Evolutionary conservation across 1,140 invertebrate genomes (phyloP).

Genomic region (Branchinecta lynchi): DNA sequence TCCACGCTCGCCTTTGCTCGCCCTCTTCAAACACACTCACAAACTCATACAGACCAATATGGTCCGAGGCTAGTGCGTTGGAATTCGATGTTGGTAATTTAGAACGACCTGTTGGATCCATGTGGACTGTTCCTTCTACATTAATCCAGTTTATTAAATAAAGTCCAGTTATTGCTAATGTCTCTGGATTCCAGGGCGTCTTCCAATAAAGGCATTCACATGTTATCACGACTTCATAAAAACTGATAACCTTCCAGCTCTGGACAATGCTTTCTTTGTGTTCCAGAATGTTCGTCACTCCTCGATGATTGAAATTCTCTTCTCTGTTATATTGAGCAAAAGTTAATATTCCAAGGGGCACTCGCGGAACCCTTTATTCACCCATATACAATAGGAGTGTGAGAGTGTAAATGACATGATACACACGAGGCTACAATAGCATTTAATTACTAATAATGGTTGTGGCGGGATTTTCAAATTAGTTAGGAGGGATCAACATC

Average conservation of each 20-base stretch:
- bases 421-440: background rate
- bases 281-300: background rate
- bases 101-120: too few relatives aligned
- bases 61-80: too few relatives aligned
- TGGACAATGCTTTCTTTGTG: too few relatives aligned
- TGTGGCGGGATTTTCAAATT: background rate
- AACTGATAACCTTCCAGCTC: background rate
- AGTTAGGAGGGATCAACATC: background rate
- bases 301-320: background rate
- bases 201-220: background rate
- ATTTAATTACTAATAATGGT: background rate
- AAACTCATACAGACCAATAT: too few relatives aligned
- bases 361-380: too few relatives aligned
- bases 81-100: too few relatives aligned
- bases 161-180: too few relatives aligned
- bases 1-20: too few relatives aligned
- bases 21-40: too few relatives aligned
- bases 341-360: background rate
- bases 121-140: too few relatives aligned
- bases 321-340: background rate
- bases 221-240: slow-evolving; percentile 9
- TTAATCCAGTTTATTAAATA: too few relatives aligned
- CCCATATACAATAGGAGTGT: background rate
- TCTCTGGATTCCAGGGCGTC: too few relatives aligned
- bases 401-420: background rate